phyloP scores from a whole-genome alignment of 2,888 invertebrate genomes.

The Platycheirus albimanus region DNA sequence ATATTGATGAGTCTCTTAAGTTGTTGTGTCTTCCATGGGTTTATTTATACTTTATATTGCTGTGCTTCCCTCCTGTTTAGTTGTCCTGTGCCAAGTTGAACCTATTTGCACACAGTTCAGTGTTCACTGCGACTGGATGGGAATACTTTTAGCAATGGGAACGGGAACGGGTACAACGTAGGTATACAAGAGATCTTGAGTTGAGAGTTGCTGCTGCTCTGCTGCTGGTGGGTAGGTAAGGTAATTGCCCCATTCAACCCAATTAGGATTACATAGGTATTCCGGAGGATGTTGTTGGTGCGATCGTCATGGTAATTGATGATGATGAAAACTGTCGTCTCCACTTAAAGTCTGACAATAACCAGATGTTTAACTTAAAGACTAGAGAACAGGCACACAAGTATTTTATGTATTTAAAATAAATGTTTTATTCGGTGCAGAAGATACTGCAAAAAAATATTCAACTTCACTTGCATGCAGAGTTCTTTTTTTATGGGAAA shows the following conservation, averaged over 20 bases:
- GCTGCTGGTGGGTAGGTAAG: constrained; percentile 32
- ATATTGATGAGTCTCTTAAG: constrained; percentile 67
- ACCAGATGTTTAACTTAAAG: constrained; percentile 20
- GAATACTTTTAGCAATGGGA: constrained; percentile 2
- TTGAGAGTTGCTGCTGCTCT: constrained; percentile 20
- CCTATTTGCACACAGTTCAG: constrained; percentile 62
- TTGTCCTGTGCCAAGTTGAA: constrained; percentile 36
- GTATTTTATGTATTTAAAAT: background rate
- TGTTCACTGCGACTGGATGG: constrained; percentile 28
- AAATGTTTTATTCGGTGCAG: too few species aligned
- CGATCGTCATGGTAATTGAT: constrained; percentile 69
- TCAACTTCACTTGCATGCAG: too few species aligned
- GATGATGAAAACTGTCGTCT: constrained; percentile 64
- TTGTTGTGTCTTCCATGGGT: constrained; percentile 33
- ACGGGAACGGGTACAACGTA: constrained; percentile 16
- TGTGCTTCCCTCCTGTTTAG: too few species aligned
- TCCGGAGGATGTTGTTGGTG: constrained; percentile 56
- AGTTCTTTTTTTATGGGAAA: too few species aligned
- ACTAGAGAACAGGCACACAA: background rate
- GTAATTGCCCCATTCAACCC: constrained; percentile 68
- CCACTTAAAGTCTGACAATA: constrained; percentile 32
- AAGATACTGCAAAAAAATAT: too few species aligned
- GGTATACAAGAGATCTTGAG: constrained; percentile 18
- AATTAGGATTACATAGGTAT: constrained; percentile 63
- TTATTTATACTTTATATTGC: background rate